These are phyloP conservation scores for Taphrorychus bicolor DNA, from an alignment of 2,888 invertebrate genomes.

Conservation along the genomic window DNA sequence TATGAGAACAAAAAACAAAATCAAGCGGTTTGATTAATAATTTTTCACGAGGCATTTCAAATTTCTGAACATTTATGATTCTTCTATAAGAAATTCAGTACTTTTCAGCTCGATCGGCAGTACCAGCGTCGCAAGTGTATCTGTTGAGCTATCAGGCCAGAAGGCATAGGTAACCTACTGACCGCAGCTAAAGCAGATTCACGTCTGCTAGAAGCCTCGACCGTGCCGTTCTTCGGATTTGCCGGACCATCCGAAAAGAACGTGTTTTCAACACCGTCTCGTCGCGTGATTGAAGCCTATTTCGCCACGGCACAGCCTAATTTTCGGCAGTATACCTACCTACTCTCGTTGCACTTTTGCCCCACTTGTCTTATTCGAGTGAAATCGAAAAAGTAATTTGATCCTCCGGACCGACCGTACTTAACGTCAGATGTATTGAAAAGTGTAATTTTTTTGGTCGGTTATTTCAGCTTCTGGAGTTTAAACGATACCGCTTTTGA, in stretches of 20 bases:
- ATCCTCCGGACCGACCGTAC: constrained; percentile 1
- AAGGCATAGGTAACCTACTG: constrained; percentile 57
- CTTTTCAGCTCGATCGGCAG: background rate
- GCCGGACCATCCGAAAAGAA: constrained; percentile 11
- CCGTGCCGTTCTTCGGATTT: constrained; percentile 28
- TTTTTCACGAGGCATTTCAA: too few species aligned
- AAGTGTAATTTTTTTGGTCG: constrained; percentile 3
- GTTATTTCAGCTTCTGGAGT: constrained; percentile 3
- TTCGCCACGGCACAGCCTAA: constrained; percentile 12
- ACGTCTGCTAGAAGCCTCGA: constrained; percentile 26
- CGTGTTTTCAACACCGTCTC: too few species aligned
- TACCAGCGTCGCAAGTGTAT: constrained; percentile 33
- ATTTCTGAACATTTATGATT: too few species aligned
- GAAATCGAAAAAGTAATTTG: constrained; percentile 10
- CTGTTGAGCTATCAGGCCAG: constrained; percentile 46
- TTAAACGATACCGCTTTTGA: background rate
- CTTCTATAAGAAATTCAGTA: too few species aligned
- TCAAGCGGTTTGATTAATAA: too few species aligned
- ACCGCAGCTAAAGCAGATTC: constrained; percentile 45
- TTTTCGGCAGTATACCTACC: background rate
- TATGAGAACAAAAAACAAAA: too few species aligned
- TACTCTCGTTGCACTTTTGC: constrained; percentile 2
- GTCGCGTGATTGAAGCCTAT: constrained; percentile 17
- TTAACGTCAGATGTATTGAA: too few species aligned
- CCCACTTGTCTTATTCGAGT: constrained; percentile 1